phyloP scores from a whole-genome alignment of 2,113 vertebrate genomes.

The Ammodytes dubius region DNA sequence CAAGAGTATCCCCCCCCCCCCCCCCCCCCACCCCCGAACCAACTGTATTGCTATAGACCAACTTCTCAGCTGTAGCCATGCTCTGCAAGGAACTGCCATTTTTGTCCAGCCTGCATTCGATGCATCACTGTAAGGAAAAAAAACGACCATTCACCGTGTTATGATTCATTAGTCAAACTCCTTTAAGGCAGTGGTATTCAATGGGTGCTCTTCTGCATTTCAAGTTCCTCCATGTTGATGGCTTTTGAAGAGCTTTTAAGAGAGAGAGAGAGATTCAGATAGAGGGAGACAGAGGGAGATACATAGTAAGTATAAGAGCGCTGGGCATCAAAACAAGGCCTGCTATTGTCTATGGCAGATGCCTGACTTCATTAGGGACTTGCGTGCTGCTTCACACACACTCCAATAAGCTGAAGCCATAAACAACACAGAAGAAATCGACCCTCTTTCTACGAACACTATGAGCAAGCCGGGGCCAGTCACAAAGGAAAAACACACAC shows the following conservation, averaged over 20 bases:
- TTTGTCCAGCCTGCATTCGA: not conserved
- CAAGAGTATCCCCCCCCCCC: not conserved
- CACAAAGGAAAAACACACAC: constrained; percentile 37
- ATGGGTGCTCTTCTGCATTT: constrained; percentile 21
- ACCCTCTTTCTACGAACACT: constrained; percentile 20
- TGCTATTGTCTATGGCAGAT: constrained; percentile 53
- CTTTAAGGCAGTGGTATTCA: constrained; percentile 47
- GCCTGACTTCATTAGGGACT: constrained; percentile 55
- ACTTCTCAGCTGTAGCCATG: constrained; percentile 14
- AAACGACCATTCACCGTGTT: constrained; percentile 7
- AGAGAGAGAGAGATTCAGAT: not conserved
- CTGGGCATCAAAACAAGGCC: constrained; percentile 48
- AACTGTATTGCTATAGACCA: constrained; percentile 36
- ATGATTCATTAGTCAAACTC: constrained; percentile 37
- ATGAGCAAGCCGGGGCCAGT: constrained; percentile 12
- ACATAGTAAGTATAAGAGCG: constrained; percentile 27
- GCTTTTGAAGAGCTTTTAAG: constrained; percentile 42
- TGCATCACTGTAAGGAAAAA: constrained; percentile 15
- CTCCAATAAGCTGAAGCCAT: constrained; percentile 28
- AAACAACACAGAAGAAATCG: constrained; percentile 29
- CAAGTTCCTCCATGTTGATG: not conserved
- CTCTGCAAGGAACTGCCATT: constrained; percentile 9
- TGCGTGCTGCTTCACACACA: constrained; percentile 38
- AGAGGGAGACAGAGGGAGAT: constrained; percentile 17
- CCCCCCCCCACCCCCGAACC: constrained; percentile 2